These are phyloP conservation scores for Hydrolagus affinis DNA, from an alignment of 2,113 vertebrate genomes.

Conservation along the genomic window DNA sequence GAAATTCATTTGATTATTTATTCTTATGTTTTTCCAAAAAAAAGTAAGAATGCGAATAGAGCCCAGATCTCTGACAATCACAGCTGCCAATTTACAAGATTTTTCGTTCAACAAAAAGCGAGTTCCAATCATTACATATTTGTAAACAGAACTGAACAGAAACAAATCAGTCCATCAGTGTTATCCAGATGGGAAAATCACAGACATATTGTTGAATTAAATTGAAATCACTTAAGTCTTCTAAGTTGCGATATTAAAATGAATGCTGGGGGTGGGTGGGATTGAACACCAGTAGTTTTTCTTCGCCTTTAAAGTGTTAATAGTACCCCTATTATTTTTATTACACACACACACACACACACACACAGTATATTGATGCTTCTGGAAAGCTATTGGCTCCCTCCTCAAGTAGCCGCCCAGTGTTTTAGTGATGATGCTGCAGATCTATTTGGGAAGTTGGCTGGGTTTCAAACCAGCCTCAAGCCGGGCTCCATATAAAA, in stretches of 20 bases:
- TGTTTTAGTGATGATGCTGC: conserved; percentile 86
- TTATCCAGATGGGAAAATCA: neutral
- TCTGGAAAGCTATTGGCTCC: conserved; percentile 90
- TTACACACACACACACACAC: too few relatives aligned
- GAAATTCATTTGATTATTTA: too few relatives aligned
- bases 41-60: too few relatives aligned
- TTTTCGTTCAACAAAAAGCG: too few relatives aligned
- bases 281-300: neutral
- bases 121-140: too few relatives aligned
- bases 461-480: conserved; percentile 75
- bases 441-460: conserved; percentile 94
- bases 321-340: neutral
- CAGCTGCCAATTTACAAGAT: too few relatives aligned
- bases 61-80: too few relatives aligned
- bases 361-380: neutral
- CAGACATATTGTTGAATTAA: neutral
- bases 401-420: conserved; percentile 81
- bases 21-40: too few relatives aligned
- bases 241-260: neutral
- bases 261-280: neutral
- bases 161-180: too few relatives aligned
- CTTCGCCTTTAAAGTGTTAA: neutral
- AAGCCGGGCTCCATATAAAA: conserved; percentile 86
- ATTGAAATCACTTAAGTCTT: neutral
- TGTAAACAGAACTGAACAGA: too few relatives aligned